Evolutionary conservation across 2,888 invertebrate species (phyloP).

Genomic region (Eristalis tenax): DNA sequence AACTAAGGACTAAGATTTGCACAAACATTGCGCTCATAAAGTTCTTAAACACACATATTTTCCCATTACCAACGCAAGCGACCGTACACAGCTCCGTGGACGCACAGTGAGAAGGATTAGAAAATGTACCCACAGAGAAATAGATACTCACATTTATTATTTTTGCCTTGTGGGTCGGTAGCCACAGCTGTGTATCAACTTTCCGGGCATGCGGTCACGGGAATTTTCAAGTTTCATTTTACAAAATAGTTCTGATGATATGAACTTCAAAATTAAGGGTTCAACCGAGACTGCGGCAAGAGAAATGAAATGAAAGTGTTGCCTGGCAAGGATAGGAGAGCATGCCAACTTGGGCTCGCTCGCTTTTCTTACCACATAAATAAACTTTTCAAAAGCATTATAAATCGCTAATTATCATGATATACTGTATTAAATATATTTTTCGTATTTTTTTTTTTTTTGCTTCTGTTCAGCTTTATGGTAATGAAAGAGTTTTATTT

Average conservation of each 20-base stretch:
- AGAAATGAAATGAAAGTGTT: not conserved
- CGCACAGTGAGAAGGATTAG: not conserved
- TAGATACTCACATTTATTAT: no score
- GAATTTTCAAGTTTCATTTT: not conserved
- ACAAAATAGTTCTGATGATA: not conserved
- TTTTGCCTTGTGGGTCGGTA: not conserved
- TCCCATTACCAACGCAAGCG: not conserved
- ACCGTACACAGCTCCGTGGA: not conserved
- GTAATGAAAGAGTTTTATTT: conserved; percentile 30
- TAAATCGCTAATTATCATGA: conserved; percentile 31
- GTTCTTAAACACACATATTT: not conserved
- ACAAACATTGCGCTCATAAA: no score
- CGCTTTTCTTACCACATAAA: conserved; percentile 6
- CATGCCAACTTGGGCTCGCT: not conserved
- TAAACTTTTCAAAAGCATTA: conserved; percentile 25
- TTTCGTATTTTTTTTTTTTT: not conserved
- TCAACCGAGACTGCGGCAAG: not conserved
- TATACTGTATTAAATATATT: conserved; percentile 2
- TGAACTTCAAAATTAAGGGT: not conserved
- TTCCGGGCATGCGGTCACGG: not conserved
- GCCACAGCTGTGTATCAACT: not conserved
- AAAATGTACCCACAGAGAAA: not conserved
- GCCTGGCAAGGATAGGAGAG: no score
- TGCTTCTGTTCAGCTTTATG: not conserved
- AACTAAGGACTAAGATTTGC: no score